Conservation (phyloP, 2,113 vertebrate species). For the Mesoclemmys tuberculata region DNA sequence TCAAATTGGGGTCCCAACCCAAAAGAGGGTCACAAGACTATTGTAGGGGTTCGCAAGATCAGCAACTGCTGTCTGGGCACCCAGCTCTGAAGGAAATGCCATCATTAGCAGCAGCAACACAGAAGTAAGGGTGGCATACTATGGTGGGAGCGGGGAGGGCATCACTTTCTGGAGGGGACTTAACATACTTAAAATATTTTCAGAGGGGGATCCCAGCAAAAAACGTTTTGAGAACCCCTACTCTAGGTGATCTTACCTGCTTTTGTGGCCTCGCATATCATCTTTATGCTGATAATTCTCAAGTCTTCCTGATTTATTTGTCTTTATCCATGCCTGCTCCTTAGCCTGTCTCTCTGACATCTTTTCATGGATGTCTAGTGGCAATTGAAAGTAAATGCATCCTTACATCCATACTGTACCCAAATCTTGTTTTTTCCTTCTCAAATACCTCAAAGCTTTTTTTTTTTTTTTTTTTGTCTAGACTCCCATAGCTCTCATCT, state of each 20-base stretch:
- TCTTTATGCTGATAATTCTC: not conserved
- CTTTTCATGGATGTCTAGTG: not conserved
- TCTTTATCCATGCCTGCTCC: not conserved
- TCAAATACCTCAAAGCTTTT: not conserved
- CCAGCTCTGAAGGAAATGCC: too few relatives aligned
- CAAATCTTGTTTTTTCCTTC: not conserved
- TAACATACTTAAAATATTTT: too few relatives aligned
- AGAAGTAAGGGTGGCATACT: too few relatives aligned
- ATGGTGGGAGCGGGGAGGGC: too few relatives aligned
- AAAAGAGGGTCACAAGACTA: too few relatives aligned
- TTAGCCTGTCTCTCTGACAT: not conserved
- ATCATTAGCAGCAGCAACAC: too few relatives aligned
- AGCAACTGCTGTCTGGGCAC: too few relatives aligned
- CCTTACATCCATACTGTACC: not conserved
- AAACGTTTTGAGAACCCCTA: too few relatives aligned
- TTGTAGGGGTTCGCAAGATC: too few relatives aligned
- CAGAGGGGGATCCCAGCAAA: too few relatives aligned
- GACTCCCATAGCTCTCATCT: not conserved
- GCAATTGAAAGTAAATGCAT: not conserved
- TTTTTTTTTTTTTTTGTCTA: not conserved
- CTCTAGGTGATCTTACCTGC: not conserved
- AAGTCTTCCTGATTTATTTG: not conserved
- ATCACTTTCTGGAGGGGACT: too few relatives aligned
- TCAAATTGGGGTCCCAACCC: too few relatives aligned
- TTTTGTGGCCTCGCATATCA: fast-evolving